Base-by-base conservation (phyloP, 2,797 vertebrate genomes). In the Ctenopoma multispine region DNA sequence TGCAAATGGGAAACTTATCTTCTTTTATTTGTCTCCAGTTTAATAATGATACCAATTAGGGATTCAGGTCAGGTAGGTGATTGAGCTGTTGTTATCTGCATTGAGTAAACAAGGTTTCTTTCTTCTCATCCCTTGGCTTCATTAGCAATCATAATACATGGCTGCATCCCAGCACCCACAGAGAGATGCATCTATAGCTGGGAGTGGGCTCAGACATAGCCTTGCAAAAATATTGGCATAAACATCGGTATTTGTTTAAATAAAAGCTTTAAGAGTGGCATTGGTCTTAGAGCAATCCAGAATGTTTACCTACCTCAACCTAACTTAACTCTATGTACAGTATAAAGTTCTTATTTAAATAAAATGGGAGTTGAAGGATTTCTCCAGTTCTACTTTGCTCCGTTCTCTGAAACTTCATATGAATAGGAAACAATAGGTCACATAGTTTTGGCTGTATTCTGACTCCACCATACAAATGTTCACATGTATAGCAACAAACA, bases 21-120 rank as follows among this genome's bases (percentile, higher is more conserved):
- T 67, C 66, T 76, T 77, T 71, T 56, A 56, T 69, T 83, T 82
- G 89, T 88, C 84, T 67, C 70, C 48, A 12, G 75, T 81, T 87
- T 89, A 92, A 91, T 92, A 92, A 93, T 91, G 90, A 90, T 66
- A 53, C 73, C 84, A 91, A 91, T 93, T 92, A 91, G 73, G 79
- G 44, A 93, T 93, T 87, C 89, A 66, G 87, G 83, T 90, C 92
- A 87, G 81, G 90, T 77, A 50, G 79, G 77, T 90, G 91, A 91
- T 90, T 88, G 90, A 92, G 91, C 86, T 85, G 89, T 92, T 92
- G 89, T 91, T 93, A 91, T 93, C 90, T 82, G 79, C 70, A 68
- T 76, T 80, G 87, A 87, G 84, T 92, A 92, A 92, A 92, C 91
- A 92, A 89, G 88, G 79, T 87, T 82, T 82, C 81, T 90, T 89